Base-by-base conservation (phyloP, 23 tunicate species). In the Ciona savignyi region DNA sequence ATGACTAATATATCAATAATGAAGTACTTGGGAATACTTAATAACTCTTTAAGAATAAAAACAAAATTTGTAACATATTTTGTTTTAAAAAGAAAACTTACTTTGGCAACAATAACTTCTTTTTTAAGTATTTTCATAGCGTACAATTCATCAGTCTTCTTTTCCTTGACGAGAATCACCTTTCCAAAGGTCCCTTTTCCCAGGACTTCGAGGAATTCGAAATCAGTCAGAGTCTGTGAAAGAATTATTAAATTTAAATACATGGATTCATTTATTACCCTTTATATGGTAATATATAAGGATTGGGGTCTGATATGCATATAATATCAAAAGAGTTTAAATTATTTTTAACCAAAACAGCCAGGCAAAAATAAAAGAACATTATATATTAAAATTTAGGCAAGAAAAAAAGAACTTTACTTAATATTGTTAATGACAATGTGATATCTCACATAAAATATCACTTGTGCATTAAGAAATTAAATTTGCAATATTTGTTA, bases 121-220 rank as follows among this genome's bases (percentile, higher is more conserved):
- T 94, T 94, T 62, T 87, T 86, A 6, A 94, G 67, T 23, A 94
- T 80, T 79, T 94, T 94, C 89, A 94, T 79, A 0, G 99, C 99
- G 64, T 86, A 90, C 60, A 82, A 79, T 65, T 79, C 89, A 22
- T 83, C 83, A 33, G 95, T 86, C 33, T 70, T 81, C 64, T 94
- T 94, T 70, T 94, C 89, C 30, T 87, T 82, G 24, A 94, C 99
- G 23, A 94, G 85, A 42, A 94, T 79, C n/a, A 94, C 99, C 63
- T 87, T 94, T 20, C 99, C 99, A 63, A 94, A 94, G 4, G 95
- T 87, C 22, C 99, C 99, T 75, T 83, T 87, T 24, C 95, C 99
- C 32, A 94, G 71, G 33, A 94, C 99, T 62, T 87, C 82, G 22
- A 86, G 35, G 27, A 82, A 83, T 66, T 94, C 95, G 51, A 94